Conservation (phyloP, 2,888 invertebrate genomes). For the Clusia tigrina region DNA sequence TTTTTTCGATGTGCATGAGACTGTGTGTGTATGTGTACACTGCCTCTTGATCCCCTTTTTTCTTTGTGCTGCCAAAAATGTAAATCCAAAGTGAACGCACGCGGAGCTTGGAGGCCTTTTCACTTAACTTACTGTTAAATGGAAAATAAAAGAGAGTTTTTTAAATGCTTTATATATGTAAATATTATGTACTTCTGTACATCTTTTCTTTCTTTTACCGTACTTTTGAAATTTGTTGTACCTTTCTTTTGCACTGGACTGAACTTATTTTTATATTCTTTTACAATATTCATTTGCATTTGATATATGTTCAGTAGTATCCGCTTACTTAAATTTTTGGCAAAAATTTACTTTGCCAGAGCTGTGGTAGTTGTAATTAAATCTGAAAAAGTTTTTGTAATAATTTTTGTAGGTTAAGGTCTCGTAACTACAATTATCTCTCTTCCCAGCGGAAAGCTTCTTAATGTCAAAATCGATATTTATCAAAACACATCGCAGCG, state of each 20-base stretch:
- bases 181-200: conserved; percentile 2
- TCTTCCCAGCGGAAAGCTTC: no score
- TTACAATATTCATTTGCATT: conserved; percentile 13
- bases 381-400: no score
- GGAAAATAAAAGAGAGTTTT: neutral
- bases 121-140: conserved; percentile 34
- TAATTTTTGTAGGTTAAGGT: no score
- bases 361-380: no score
- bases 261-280: neutral
- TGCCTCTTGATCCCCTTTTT: conserved; percentile 15
- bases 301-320: conserved; percentile 13
- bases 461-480: no score
- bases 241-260: neutral
- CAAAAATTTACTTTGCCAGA: neutral
- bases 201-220: neutral
- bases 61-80: conserved; percentile 1
- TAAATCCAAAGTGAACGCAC: conserved; percentile 3
- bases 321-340: conserved; percentile 6
- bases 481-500: no score
- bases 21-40: conserved; percentile 20
- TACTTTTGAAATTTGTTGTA: neutral
- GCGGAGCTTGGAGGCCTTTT: conserved; percentile 33
- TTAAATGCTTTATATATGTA: neutral
- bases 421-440: no score
- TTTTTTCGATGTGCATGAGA: conserved; percentile 6